Conservation (phyloP, 2,888 invertebrate genomes). For the Lasioglossum figueresi region DNA sequence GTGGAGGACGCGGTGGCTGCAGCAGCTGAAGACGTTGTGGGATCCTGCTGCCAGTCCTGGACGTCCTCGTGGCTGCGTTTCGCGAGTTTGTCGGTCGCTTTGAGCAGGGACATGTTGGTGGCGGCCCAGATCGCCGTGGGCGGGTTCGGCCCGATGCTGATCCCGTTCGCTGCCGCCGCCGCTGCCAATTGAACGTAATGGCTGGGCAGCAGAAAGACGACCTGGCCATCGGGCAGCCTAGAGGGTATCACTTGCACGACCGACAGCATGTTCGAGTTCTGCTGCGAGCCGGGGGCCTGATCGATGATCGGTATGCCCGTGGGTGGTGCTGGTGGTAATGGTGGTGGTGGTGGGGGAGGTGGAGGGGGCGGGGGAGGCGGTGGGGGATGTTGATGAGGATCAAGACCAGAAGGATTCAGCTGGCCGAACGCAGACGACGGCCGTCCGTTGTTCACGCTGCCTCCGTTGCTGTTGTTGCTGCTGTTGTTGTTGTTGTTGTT, state of each 20-base stretch:
- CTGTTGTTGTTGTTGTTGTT: slow-evolving; percentile 83
- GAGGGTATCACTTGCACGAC: slow-evolving; percentile 85
- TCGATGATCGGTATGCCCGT: slow-evolving; percentile 68
- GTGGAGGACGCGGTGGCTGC: slow-evolving; percentile 30
- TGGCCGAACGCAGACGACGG: slow-evolving; percentile 80
- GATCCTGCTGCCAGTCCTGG: slow-evolving; percentile 78
- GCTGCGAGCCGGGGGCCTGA: slow-evolving; percentile 74
- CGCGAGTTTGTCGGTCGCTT: slow-evolving; percentile 81
- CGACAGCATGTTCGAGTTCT: slow-evolving; percentile 83
- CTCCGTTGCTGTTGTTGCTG: slow-evolving; percentile 17
- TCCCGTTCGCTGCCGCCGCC: slow-evolving; percentile 83
- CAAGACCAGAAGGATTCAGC: slow-evolving; percentile 74
- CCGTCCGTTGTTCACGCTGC: slow-evolving; percentile 26
- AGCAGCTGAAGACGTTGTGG: slow-evolving; percentile 28
- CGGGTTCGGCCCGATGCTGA: slow-evolving; percentile 82
- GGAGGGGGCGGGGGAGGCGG: slow-evolving; percentile 23
- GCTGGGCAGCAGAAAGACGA: slow-evolving; percentile 87
- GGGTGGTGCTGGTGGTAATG: slow-evolving; percentile 4
- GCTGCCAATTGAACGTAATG: slow-evolving; percentile 87
- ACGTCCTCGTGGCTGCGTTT: slow-evolving; percentile 80
- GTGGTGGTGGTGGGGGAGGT: neutral
- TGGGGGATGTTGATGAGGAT: slow-evolving; percentile 72
- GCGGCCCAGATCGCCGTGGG: slow-evolving; percentile 83
- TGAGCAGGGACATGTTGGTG: slow-evolving; percentile 82
- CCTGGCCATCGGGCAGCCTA: slow-evolving; percentile 86